Base-by-base conservation (phyloP, 2,113 vertebrate species). In the Ciconia maguari region DNA sequence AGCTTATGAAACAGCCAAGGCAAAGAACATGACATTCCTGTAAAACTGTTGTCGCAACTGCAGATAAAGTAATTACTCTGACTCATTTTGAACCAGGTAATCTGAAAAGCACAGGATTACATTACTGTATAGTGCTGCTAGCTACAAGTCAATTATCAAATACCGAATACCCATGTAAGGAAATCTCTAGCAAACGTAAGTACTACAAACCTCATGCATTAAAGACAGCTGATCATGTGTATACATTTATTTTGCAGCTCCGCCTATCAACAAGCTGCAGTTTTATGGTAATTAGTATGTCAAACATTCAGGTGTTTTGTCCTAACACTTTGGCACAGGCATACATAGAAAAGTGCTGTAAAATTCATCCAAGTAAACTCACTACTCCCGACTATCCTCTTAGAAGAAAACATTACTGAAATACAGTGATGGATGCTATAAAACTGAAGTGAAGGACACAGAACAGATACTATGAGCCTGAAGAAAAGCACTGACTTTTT, bases 51-150 rank as follows among this genome's bases (percentile, higher is more conserved):
- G 84, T 70, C 36, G 21, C 68, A 61, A 61, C 21, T 38, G 83
- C 93, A 96, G 49, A n/a, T 95, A 90, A 96, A 97, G 76, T 11
- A 49, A 83, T 84, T 90, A 34, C 90, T 79, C 27, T 21, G 65
- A 52, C 44, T 87, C 58, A 62, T 84, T 76, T 78, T 13, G n/a
- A 77, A 94, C 30, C 79, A 92, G 96, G 96, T 64, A 69, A 89
- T 38, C 83, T 68, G 84, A 10, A 80, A 78, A 93, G 89, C 85
- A 80, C 41, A 52, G 75, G 93, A 89, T 89, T 93, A 77, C 90
- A 79, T 11, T 80, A 55, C 94, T 79, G 90, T 79, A 58, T 2
- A 89, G 81, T 3, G 75, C 97, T 96, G 82, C 87, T 52, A 92
- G 96, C 94, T 79, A 84, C 22, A 3, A 52, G 92, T 71, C 93